Conservation (phyloP, 2,888 invertebrate genomes). For the Limnephilus rhombicus region DNA sequence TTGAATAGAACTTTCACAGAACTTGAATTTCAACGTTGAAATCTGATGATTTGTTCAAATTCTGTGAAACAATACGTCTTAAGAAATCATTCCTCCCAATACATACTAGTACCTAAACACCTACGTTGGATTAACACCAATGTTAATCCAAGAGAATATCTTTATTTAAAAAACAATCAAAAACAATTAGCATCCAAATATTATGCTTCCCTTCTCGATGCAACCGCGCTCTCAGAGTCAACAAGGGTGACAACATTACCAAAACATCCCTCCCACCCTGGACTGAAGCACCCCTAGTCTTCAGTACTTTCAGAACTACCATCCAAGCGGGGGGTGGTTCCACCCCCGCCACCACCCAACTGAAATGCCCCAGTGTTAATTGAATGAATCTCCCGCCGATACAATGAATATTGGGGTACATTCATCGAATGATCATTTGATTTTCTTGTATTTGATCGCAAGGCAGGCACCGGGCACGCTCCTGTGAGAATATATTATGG, state of each 20-base stretch:
- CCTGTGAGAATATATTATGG: constrained; percentile 31
- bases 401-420: constrained; percentile 72
- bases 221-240: constrained; percentile 41
- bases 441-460: constrained; percentile 80
- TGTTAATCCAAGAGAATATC: background rate
- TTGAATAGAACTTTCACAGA: too few species aligned
- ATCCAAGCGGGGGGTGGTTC: background rate
- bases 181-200: background rate
- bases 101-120: background rate
- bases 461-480: constrained; percentile 68
- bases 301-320: background rate
- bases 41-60: too few species aligned
- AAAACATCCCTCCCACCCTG: background rate
- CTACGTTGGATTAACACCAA: background rate
- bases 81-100: too few species aligned
- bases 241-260: constrained; percentile 45
- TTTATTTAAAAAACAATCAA: background rate
- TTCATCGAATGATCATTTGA: constrained; percentile 81
- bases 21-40: too few species aligned
- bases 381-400: constrained; percentile 55
- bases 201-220: background rate
- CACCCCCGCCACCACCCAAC: background rate
- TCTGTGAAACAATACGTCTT: too few species aligned
- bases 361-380: constrained; percentile 49
- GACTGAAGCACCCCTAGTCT: constrained; percentile 41